Evolutionary conservation across 2,888 invertebrate species (phyloP).

Genomic region (Smittia aterrima): DNA sequence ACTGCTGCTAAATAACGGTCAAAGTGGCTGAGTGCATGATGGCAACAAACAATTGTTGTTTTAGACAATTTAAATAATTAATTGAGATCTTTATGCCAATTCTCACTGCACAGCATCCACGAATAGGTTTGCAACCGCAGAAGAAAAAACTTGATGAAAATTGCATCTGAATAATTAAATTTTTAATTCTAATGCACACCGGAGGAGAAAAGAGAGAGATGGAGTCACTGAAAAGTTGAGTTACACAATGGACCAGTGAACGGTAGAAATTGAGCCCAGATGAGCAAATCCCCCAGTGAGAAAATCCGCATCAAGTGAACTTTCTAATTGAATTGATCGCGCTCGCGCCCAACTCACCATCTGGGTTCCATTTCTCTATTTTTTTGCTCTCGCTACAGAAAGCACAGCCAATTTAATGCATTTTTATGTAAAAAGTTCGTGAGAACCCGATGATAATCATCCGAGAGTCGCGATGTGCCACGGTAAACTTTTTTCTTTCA

Average conservation of each 20-base stretch:
- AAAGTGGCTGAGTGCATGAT: not conserved
- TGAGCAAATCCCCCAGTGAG: too few species aligned
- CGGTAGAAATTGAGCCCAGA: conserved; percentile 5
- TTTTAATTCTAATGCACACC: not conserved
- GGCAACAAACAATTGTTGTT: conserved; percentile 10
- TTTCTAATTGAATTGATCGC: not conserved
- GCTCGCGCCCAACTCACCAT: not conserved
- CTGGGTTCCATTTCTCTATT: not conserved
- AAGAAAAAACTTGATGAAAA: conserved; percentile 1
- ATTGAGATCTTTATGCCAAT: conserved; percentile 40
- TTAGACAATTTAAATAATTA: conserved; percentile 31
- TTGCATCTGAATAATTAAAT: conserved; percentile 38
- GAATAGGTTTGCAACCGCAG: too few species aligned
- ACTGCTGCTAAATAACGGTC: conserved; percentile 12
- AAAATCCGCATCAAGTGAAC: not conserved
- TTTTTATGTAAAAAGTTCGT: conserved; percentile 42
- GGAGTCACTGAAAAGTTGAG: not conserved
- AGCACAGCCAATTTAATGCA: conserved; percentile 39
- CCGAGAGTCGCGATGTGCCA: conserved; percentile 23
- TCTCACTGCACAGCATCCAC: conserved; percentile 23
- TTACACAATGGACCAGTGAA: not conserved
- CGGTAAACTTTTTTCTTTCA: conserved; percentile 19
- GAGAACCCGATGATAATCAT: conserved; percentile 41
- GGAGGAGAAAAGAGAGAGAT: not conserved
- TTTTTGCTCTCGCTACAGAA: conserved; percentile 19